Evolutionary conservation across 2,113 vertebrate genomes (phyloP), one percentile per base, ranked within the genome.

Genomic region (Guaruba guarouba): DNA sequence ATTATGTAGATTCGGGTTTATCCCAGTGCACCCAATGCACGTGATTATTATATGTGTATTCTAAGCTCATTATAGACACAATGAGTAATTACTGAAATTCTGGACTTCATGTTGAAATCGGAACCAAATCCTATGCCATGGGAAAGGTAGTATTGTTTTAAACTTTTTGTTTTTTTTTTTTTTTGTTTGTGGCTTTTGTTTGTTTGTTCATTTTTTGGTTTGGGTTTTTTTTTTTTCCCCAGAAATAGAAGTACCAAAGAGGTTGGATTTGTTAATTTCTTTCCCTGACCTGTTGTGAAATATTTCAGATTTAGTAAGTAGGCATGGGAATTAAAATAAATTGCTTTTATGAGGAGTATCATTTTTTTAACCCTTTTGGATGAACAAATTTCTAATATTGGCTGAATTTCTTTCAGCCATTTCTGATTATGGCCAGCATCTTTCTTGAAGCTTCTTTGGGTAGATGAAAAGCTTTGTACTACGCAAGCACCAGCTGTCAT

Each of bases 131-230:
- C 13, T 66, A 7, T 63, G 85, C 79, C 8, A 9, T 55, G 48
- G 59, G 17, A 80, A 94, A 16, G 11, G 20, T 39, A 37, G 7
- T 66, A 23, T 33, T 44, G 10, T 80, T 83, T 73, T 43, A 73
- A 59, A 54, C 6, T 3, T 27, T 3, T n/a, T n/a, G n/a, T n/a
- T n/a, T n/a, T n/a, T n/a, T n/a, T n/a, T 35, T 4, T 7, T 29
- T 8, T 20, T 48, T 48, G 31, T 57, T 55, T 55, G 54, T 4
- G 39, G 9, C 4, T 31, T 23, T 57, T 35, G 31, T 48, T 20
- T 41, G 4, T 14, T 31, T 63, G 44, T 15, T 12, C 6, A 3
- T 8, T 28, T 35, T 5, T 61, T 37, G 43, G 17, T 17, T 48
- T 46, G 11, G 4, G 3, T 25, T 11, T 3, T 1, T 49, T 41